phyloP scores from a whole-genome alignment of 2,888 invertebrate species.

The Myopa tessellatipennis region DNA sequence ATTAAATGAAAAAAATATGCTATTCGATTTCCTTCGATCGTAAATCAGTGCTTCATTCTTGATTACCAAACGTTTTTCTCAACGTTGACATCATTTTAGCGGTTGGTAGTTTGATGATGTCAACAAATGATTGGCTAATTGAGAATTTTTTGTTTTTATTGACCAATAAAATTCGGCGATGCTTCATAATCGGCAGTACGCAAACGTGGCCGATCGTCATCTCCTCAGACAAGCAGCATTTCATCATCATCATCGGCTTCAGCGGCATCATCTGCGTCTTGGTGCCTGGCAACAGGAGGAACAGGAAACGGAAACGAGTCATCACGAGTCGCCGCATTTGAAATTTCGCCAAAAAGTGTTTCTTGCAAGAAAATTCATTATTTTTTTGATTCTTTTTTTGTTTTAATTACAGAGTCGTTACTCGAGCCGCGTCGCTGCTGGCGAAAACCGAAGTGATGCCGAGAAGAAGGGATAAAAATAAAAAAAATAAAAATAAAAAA shows the following conservation, averaged over 20 bases:
- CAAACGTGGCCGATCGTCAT: neutral
- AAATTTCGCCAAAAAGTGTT: constrained; percentile 14
- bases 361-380: constrained; percentile 7
- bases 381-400: neutral
- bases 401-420: neutral
- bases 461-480: neutral
- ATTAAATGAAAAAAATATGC: neutral
- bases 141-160: neutral
- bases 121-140: constrained; percentile 20
- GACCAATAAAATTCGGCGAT: constrained; percentile 5
- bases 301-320: constrained; percentile 30
- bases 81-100: neutral
- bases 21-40: neutral
- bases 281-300: neutral
- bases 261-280: neutral
- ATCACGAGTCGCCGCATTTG: neutral
- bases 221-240: neutral
- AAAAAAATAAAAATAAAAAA: neutral
- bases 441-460: neutral
- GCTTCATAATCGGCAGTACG: neutral
- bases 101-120: neutral
- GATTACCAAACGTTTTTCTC: neutral
- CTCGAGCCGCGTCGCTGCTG: neutral
- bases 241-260: neutral
- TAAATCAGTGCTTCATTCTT: neutral